Base-by-base conservation (phyloP, 2,888 invertebrate genomes). In the Teinopalpus imperialis region DNA sequence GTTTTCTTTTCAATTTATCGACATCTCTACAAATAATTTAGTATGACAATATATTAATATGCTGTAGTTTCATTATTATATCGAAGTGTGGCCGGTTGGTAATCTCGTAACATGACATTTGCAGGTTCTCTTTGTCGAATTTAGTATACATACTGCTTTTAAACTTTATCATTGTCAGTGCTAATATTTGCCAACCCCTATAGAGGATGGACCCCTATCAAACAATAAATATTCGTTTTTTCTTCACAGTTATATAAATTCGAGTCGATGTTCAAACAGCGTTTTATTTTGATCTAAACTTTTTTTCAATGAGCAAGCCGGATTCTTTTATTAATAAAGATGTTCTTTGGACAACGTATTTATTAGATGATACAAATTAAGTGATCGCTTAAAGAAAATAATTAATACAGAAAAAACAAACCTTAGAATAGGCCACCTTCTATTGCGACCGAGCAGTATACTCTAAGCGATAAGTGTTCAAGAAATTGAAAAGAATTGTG, bases 401-500 rank as follows among this genome's bases (percentile, higher is more conserved):
- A n/a, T n/a, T n/a, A n/a, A n/a, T 12, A 21, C 5, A 12, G 12
- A 27, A 27, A 43, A 7, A 18, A 20, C 21, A 18, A 27, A 43
- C 26, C 16, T 30, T 24, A 10, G 14, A 35, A 43, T 27, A 36
- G 16, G n/a, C 34, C 13, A 36, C 24, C 43, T 27, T 34, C 8
- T 18, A 27, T 43, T 34, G 16, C 12, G 12, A 32, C 14, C 9
- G 34, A 12, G 27, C 39, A 23, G n/a, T 13, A 34, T 31, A 13
- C 26, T 47, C 43, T 30, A 26, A 47, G 49, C 52, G 69, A 74
- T 76, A 74, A 77, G 67, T 62, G 57, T 69, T 68, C 56, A 61
- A 71, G 72, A 72, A 80, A 80, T 78, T 76, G 73, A 78, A 81
- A 79, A 72, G 74, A 72, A 72, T 79, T 77, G 67, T 63, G 60